Conservation (phyloP, 2,888 invertebrate species). For the Altica lythri region DNA sequence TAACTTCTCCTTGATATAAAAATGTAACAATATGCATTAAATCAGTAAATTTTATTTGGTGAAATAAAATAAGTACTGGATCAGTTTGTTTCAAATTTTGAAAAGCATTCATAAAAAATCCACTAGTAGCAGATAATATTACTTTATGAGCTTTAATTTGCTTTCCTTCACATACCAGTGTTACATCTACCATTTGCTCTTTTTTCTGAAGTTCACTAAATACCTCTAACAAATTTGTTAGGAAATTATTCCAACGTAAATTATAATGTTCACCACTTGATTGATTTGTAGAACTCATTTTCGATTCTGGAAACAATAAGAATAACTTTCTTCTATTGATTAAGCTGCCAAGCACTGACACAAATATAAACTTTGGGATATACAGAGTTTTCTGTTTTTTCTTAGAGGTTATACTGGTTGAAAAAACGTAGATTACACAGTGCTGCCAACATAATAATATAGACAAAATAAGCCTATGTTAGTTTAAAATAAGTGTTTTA, state of each 20-base stretch:
- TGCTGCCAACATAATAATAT: too few relatives aligned
- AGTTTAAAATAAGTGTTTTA: too few relatives aligned
- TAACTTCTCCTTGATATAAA: conserved; percentile 60
- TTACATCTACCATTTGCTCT: conserved; percentile 59
- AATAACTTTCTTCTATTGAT: too few relatives aligned
- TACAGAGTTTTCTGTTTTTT: too few relatives aligned
- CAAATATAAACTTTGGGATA: too few relatives aligned
- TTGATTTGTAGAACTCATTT: conserved; percentile 8
- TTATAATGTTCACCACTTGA: conserved; percentile 49
- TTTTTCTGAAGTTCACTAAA: conserved; percentile 56
- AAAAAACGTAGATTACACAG: too few relatives aligned
- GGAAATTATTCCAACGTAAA: conserved; percentile 60
- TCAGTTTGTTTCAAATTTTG: conserved; percentile 37
- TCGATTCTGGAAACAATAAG: too few relatives aligned
- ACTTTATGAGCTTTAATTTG: conserved; percentile 60
- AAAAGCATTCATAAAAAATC: conserved; percentile 28
- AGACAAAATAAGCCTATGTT: too few relatives aligned
- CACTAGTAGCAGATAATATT: conserved; percentile 60
- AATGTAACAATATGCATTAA: conserved; percentile 58
- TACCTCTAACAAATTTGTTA: conserved; percentile 58
- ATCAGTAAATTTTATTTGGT: conserved; percentile 55
- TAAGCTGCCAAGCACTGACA: too few relatives aligned
- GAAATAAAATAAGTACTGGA: conserved; percentile 58
- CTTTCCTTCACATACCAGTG: conserved; percentile 58
- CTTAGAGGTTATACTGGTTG: too few relatives aligned